Evolutionary conservation across 2,888 invertebrate species (phyloP).

Genomic region (Aphodius granarius): DNA sequence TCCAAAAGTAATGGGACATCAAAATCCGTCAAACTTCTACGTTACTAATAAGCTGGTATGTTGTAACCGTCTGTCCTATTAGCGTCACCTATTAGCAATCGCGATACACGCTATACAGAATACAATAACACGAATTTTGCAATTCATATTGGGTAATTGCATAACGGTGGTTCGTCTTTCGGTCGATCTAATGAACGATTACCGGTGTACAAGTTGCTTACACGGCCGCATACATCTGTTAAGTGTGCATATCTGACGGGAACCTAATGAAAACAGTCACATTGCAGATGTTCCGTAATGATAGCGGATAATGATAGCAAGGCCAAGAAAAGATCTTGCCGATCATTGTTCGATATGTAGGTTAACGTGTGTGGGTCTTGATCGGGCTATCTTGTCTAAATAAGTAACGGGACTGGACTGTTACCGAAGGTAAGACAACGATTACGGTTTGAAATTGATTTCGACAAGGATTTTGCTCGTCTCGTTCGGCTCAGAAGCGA

Average conservation of each 20-base stretch:
- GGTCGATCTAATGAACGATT: not conserved
- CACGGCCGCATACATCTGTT: not conserved
- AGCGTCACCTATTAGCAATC: not conserved
- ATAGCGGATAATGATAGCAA: not conserved
- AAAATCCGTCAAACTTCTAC: too few species aligned
- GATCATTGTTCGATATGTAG: not conserved
- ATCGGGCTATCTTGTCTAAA: too few species aligned
- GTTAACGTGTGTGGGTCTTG: not conserved
- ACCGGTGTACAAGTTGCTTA: not conserved
- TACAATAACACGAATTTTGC: not conserved
- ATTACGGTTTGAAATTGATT: conserved; percentile 35
- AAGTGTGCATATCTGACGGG: not conserved
- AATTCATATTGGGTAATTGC: not conserved
- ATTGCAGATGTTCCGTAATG: not conserved
- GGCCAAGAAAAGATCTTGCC: not conserved
- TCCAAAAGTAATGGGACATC: too few species aligned
- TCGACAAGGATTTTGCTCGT: conserved; percentile 25
- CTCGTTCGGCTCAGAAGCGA: conserved; percentile 34
- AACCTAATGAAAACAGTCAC: not conserved
- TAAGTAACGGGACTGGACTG: too few species aligned
- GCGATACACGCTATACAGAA: not conserved
- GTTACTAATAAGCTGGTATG: not conserved
- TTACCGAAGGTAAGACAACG: conserved; percentile 23
- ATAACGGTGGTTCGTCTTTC: not conserved
- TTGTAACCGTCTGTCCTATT: not conserved